Percentiles rank a stretch among this genome's conserved stretches.
Evolutionary conservation across 1,140 invertebrate genomes (phyloP).

Genomic region (Aphelinus certus): DNA sequence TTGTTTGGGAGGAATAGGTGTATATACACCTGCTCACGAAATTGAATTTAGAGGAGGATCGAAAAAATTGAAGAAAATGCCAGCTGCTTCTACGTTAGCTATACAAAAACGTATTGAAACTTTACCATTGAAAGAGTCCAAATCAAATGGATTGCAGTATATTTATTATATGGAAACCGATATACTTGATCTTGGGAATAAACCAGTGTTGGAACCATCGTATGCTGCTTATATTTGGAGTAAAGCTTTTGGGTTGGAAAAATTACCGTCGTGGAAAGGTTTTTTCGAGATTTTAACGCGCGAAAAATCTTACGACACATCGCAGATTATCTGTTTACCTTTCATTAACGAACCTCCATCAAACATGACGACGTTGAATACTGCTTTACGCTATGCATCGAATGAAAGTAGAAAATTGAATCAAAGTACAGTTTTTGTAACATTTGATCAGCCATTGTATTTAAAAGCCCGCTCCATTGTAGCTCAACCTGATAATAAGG

Average conservation of each 20-base stretch:
- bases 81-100: background rate
- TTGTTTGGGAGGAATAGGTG: constrained; percentile 27
- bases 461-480: constrained; percentile 45
- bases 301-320: background rate
- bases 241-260: background rate
- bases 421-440: constrained; percentile 50
- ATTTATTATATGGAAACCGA: constrained; percentile 2
- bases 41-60: constrained; percentile 35
- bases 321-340: constrained; percentile 37
- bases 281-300: constrained; percentile 31
- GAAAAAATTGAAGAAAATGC: constrained; percentile 32
- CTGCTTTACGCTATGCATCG: constrained; percentile 30
- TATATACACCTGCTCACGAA: constrained; percentile 49
- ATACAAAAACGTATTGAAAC: constrained; percentile 17
- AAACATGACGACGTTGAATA: constrained; percentile 42
- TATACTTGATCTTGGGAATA: background rate
- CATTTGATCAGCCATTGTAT: constrained; percentile 52
- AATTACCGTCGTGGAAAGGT: constrained; percentile 31
- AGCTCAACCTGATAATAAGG: background rate
- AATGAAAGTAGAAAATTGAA: constrained; percentile 15
- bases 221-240: constrained; percentile 22
- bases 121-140: background rate
- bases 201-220: background rate
- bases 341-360: constrained; percentile 42
- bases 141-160: background rate